Percentiles rank a stretch among this genome's conserved stretches.
Conservation (phyloP, 2,113 vertebrate genomes). For the Apaloderma vittatum region DNA sequence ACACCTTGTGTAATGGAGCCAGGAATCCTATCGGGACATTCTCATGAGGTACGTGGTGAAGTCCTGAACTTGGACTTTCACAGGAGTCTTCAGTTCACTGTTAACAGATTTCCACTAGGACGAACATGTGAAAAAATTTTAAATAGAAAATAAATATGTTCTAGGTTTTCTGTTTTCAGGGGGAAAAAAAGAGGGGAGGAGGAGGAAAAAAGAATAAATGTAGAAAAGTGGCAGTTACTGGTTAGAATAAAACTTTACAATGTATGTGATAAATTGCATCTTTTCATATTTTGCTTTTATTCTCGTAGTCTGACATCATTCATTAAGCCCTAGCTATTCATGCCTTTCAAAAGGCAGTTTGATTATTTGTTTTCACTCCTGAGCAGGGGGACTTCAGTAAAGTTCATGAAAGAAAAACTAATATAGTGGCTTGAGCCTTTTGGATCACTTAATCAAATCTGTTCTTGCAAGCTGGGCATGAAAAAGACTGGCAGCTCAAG, state of each 20-base stretch:
- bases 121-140: neutral
- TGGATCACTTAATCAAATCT: neutral
- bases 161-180: neutral
- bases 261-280: neutral
- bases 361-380: neutral
- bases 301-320: neutral
- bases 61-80: neutral
- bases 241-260: neutral
- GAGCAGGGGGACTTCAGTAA: neutral
- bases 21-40: neutral
- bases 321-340: neutral
- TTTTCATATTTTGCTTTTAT: neutral
- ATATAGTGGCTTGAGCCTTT: neutral
- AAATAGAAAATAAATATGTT: neutral
- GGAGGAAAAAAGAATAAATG: neutral
- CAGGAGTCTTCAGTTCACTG: neutral
- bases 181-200: accelerated
- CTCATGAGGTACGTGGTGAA: neutral
- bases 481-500: conserved; percentile 3
- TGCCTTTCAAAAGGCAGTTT: neutral
- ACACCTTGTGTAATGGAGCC: neutral
- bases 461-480: neutral
- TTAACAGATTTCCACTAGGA: neutral
- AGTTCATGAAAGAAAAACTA: neutral
- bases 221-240: neutral